Conservation (phyloP, 35 echinoderm and acorn worm species). For the Stichopus chloronotus region DNA sequence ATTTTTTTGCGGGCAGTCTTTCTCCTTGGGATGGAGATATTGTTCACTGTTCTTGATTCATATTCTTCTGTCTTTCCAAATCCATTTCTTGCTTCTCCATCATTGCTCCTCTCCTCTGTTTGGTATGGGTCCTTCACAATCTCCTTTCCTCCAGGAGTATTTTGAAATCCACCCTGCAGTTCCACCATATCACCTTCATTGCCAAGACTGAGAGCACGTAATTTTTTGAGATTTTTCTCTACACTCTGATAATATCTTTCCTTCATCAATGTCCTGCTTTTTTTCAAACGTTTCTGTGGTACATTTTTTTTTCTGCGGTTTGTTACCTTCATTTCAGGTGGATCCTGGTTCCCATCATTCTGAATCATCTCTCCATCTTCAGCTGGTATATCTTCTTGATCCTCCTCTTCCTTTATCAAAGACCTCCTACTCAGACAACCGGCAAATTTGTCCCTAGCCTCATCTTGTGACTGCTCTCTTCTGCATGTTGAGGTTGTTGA, state of each 20-base stretch:
- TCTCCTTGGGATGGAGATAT: constrained; percentile 1
- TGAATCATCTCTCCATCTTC: not conserved
- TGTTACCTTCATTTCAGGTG: not conserved
- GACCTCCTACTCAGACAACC: not conserved
- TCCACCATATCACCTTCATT: not conserved
- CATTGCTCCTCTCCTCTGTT: not conserved
- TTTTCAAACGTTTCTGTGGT: not conserved
- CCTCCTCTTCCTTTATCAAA: not conserved
- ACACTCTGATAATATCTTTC: not conserved
- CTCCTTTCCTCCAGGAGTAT: no score
- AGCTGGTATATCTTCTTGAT: not conserved
- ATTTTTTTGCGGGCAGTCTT: constrained; percentile 17
- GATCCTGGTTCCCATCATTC: not conserved
- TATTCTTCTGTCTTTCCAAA: no score
- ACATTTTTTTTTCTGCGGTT: not conserved
- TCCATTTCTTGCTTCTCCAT: no score
- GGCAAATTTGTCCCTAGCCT: not conserved
- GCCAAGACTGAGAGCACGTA: not conserved
- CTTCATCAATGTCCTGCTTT: not conserved
- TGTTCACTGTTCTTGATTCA: not conserved
- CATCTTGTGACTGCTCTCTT: not conserved
- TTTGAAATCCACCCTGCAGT: not conserved
- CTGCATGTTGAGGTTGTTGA: not conserved
- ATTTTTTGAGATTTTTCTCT: not conserved
- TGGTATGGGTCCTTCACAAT: no score